Percentiles rank a stretch among this genome's conserved stretches.
Conservation (phyloP, 2,797 vertebrate genomes). For the Tachyglossus aculeatus region DNA sequence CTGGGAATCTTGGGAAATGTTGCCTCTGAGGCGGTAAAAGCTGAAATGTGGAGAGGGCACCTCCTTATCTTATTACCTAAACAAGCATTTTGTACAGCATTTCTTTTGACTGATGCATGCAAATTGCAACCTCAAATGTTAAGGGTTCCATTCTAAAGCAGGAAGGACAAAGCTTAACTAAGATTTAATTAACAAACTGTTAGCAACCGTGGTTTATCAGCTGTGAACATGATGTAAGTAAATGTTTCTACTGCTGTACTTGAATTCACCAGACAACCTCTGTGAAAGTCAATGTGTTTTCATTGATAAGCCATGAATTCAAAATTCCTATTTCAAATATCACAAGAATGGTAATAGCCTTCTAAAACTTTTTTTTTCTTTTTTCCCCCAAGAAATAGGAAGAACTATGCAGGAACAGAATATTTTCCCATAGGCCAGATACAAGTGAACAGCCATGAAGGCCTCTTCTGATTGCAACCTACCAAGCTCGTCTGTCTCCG, state of each 20-base stretch:
- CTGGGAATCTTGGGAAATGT: conserved; percentile 66
- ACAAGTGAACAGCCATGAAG: conserved; percentile 43
- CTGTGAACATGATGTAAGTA: conserved; percentile 64
- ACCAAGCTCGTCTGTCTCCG: no score
- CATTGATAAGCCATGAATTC: conserved; percentile 71
- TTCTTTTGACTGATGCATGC: conserved; percentile 63
- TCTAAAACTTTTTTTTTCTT: conserved; percentile 62
- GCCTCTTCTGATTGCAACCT: no score
- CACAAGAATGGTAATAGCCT: conserved; percentile 13
- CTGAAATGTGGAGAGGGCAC: conserved; percentile 54
- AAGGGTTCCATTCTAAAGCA: conserved; percentile 64
- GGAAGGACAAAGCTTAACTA: conserved; percentile 73
- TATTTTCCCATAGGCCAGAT: conserved; percentile 6
- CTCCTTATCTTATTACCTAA: conserved; percentile 71
- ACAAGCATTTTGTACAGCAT: conserved; percentile 55
- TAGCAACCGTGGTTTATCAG: conserved; percentile 71
- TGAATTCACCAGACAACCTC: conserved; percentile 53
- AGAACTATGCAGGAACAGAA: conserved; percentile 27
- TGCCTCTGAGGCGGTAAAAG: conserved; percentile 61
- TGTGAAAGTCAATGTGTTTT: conserved; percentile 70
- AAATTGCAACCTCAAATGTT: conserved; percentile 63
- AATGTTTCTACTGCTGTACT: conserved; percentile 64
- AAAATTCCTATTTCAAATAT: conserved; percentile 64
- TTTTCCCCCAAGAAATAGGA: conserved; percentile 40
- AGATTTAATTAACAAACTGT: conserved; percentile 74